Evolutionary conservation across 2,797 vertebrate genomes (phyloP), one percentile per base, ranked within the genome.

Genomic region (Pipistrellus nathusii): DNA sequence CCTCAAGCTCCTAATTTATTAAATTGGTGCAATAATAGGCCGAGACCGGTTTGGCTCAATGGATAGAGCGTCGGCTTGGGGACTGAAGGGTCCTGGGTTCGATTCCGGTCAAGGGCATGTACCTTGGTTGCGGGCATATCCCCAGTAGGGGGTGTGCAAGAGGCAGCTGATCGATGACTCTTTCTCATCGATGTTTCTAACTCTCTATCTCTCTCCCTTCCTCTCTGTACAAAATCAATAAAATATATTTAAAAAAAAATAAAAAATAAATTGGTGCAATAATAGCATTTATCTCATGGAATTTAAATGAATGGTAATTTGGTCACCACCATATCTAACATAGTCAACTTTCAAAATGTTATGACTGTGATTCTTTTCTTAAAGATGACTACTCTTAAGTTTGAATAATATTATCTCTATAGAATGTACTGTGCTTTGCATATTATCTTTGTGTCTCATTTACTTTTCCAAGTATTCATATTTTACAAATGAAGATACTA

Each of bases 401-500:
- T 75, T 83, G 68, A 82, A 25, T 69, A 46, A 57, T 88, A 32
- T 81, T 87, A 77, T 72, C 44, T 82, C 32, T 77, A 44, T n/a
- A 72, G 8, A 32, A 44, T 57, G 5, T 21, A 81, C 27, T 64
- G 25, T 81, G 12, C 0, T 9, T 88, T 27, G 30, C 12, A 55
- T 10, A 72, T 92, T 83, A 53, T 27, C 72, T 75, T 30, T 32
- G 8, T 81, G 41, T 81, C 4, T 95, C 55, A 46, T 71, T 76
- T 92, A 76, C 27, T 92, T 91, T 68, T 59, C 9, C 15, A 88
- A 53, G 32, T 85, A 76, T 14, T 92, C 35, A 80, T 21, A 85
- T 75, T 81, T 78, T 96, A 77, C 38, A 90, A 75, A 82, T 75
- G 85, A 76, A 77, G 27, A 75, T 68, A 57, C 5, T n/a, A 7